These are phyloP conservation scores for Troilus luridus DNA, from an alignment of 2,888 invertebrate genomes.

Conservation along the genomic window DNA sequence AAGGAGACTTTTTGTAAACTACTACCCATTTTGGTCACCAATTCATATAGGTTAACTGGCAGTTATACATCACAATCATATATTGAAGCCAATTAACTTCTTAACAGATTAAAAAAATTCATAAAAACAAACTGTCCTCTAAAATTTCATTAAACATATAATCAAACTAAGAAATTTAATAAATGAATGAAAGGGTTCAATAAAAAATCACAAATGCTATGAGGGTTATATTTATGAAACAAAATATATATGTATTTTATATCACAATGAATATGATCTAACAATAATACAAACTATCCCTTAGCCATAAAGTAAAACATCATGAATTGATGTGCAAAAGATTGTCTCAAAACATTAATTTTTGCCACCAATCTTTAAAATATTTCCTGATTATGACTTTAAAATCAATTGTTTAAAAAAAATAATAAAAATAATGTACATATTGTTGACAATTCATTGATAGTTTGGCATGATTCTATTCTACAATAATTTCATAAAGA, in stretches of 20 bases:
- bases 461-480: constrained; percentile 5
- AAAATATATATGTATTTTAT: constrained; percentile 59
- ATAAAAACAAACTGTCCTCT: too few species aligned
- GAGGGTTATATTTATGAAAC: constrained; percentile 58
- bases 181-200: constrained; percentile 29
- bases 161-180: constrained; percentile 36
- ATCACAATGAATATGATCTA: constrained; percentile 63
- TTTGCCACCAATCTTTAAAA: constrained; percentile 24
- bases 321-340: constrained; percentile 45
- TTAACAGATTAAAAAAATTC: too few species aligned
- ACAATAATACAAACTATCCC: constrained; percentile 62
- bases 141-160: too few species aligned
- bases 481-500: constrained; percentile 30
- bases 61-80: too few species aligned
- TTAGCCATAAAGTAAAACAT: constrained; percentile 60
- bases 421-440: neutral
- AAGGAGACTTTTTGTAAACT: too few species aligned
- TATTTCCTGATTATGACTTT: neutral
- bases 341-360: constrained; percentile 53
- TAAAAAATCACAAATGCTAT: constrained; percentile 41
- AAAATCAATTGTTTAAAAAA: neutral
- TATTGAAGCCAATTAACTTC: too few species aligned
- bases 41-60: too few species aligned
- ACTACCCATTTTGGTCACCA: too few species aligned
- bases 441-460: neutral